These are phyloP conservation scores for Meandrusa payeni DNA, from an alignment of 2,888 invertebrate species.

Conservation along the genomic window DNA sequence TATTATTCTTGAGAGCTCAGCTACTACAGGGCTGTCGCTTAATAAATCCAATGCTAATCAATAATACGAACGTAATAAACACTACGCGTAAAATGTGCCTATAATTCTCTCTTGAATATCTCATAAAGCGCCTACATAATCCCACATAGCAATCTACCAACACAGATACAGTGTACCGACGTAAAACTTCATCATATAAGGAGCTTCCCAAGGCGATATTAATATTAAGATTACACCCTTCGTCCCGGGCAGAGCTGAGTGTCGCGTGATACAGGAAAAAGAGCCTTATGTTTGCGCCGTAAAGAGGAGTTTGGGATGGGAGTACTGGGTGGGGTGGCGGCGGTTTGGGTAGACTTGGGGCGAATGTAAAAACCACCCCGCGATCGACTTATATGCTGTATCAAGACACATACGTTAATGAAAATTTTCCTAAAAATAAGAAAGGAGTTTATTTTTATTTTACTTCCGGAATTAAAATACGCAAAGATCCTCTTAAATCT, in stretches of 20 bases:
- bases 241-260: slow-evolving; percentile 39
- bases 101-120: slow-evolving; percentile 33
- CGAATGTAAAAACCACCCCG: slow-evolving; percentile 78
- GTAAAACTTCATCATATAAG: slow-evolving; percentile 71
- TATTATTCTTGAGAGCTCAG: no score
- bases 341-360: slow-evolving; percentile 68
- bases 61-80: slow-evolving; percentile 2
- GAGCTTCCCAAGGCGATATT: slow-evolving; percentile 71
- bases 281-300: slow-evolving; percentile 18
- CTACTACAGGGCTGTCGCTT: no score
- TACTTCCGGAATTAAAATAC: no score
- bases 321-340: slow-evolving; percentile 36
- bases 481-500: no score
- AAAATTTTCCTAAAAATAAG: no score
- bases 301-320: slow-evolving; percentile 28
- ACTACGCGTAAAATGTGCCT: slow-evolving; percentile 23
- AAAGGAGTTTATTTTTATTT: no score
- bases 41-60: no score
- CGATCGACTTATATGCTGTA: slow-evolving; percentile 80
- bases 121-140: slow-evolving; percentile 48
- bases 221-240: slow-evolving; percentile 68
- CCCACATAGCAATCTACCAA: slow-evolving; percentile 42
- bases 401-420: slow-evolving; percentile 61
- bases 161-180: slow-evolving; percentile 50
- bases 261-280: slow-evolving; percentile 23